phyloP scores from a whole-genome alignment of 2,888 invertebrate species.

The Andrena fulva region DNA sequence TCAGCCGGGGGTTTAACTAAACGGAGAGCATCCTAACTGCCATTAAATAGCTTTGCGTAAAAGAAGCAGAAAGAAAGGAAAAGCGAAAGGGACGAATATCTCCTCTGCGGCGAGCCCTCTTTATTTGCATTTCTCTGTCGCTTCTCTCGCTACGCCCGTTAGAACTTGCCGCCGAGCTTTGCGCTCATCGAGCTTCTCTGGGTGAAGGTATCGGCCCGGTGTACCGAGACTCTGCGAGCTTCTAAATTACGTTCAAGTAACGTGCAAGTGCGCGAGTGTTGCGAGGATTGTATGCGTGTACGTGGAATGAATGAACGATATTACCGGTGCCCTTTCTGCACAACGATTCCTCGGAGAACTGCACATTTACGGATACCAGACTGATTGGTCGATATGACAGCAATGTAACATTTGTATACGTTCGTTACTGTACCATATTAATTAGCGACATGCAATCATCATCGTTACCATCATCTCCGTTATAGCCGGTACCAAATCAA shows the following conservation, averaged over 20 bases:
- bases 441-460: constrained; percentile 6
- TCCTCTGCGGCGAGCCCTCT: constrained; percentile 31
- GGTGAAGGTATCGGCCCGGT: constrained; percentile 57
- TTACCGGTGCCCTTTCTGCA: constrained; percentile 29
- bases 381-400: constrained; percentile 24
- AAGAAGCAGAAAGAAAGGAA: constrained; percentile 16
- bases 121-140: constrained; percentile 61
- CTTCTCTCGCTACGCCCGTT: constrained; percentile 59
- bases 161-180: constrained; percentile 49
- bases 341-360: constrained; percentile 19
- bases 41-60: constrained; percentile 14
- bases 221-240: constrained; percentile 26
- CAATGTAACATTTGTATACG: constrained; percentile 20
- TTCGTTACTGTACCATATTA: constrained; percentile 8
- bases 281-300: constrained; percentile 61
- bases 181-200: constrained; percentile 58
- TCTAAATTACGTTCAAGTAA: constrained; percentile 41
- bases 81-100: constrained; percentile 15
- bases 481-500: constrained; percentile 14
- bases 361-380: constrained; percentile 12
- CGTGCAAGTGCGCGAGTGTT: constrained; percentile 66
- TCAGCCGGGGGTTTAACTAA: constrained; percentile 21
- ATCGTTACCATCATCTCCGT: constrained; percentile 3
- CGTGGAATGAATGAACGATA: constrained; percentile 45
- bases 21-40: constrained; percentile 41